Conservation (phyloP, 2,797 vertebrate species). For the Fistularia commersonii region DNA sequence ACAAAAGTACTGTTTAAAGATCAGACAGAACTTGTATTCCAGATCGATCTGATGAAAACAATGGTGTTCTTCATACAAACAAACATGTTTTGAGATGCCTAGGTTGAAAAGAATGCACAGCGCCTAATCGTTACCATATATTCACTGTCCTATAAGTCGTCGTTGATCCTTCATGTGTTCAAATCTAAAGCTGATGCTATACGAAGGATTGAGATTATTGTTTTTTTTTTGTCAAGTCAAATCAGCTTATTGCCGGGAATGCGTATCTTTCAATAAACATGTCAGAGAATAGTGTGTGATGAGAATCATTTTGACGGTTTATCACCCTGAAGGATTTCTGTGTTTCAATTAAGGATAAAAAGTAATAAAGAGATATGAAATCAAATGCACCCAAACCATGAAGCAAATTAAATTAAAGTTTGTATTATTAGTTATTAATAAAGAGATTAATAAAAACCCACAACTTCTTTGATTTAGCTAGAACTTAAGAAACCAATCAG, state of each 20-base stretch:
- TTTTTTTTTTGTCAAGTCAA: slow-evolving; percentile 21
- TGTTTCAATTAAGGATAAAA: no score
- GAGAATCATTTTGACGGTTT: neutral
- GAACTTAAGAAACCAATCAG: no score
- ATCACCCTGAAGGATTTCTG: neutral
- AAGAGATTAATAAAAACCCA: no score
- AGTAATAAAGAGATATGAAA: slow-evolving; percentile 14
- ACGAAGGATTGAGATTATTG: slow-evolving; percentile 29
- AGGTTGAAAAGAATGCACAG: no score
- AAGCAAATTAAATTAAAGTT: slow-evolving; percentile 5
- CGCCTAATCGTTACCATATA: no score
- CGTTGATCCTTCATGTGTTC: slow-evolving; percentile 36
- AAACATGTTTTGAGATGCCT: slow-evolving; percentile 31
- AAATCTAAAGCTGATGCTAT: slow-evolving; percentile 23
- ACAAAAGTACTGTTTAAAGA: no score
- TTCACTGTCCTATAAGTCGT: no score
- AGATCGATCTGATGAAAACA: slow-evolving; percentile 4
- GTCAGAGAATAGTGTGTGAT: neutral
- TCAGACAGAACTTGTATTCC: no score
- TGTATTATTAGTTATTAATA: slow-evolving; percentile 8
- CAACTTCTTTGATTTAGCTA: slow-evolving; percentile 2
- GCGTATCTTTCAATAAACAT: slow-evolving; percentile 25
- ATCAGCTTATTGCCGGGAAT: slow-evolving; percentile 52
- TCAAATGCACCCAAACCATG: slow-evolving; percentile 10
- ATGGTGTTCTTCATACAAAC: neutral